Percentiles rank a stretch among this genome's conserved stretches.
phyloP scores from a whole-genome alignment of 1,140 invertebrate genomes.

The Teleogryllus occipitalis region DNA sequence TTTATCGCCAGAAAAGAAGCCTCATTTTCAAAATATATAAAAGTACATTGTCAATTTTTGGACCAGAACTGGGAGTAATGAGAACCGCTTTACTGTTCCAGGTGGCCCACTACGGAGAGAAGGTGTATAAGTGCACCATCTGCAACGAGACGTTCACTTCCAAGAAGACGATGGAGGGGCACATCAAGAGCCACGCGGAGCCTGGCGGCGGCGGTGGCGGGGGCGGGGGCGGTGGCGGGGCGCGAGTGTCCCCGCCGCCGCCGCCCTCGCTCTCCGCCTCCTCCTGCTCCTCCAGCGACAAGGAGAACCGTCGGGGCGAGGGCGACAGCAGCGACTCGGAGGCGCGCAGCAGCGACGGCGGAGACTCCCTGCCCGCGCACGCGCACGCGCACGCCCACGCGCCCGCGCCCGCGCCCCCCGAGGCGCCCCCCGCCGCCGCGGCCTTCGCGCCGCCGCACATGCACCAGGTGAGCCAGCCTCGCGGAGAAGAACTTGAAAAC shows the following conservation, averaged over 20 bases:
- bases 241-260: conserved; percentile 32
- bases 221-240: conserved; percentile 74
- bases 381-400: conserved; percentile 12
- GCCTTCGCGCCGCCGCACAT: conserved; percentile 17
- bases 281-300: conserved; percentile 37
- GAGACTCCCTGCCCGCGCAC: conserved; percentile 31
- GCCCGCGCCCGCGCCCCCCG: conserved; percentile 30
- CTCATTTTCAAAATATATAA: too few relatives aligned
- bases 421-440: conserved; percentile 14
- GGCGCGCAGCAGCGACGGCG: not conserved
- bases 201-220: conserved; percentile 42
- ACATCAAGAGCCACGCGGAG: conserved; percentile 82
- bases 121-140: conserved; percentile 84
- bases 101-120: conserved; percentile 84
- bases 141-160: conserved; percentile 82
- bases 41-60: too few relatives aligned
- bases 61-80: too few relatives aligned
- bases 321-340: conserved; percentile 24
- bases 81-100: conserved; percentile 49
- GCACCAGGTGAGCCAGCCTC: not conserved
- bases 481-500: too few relatives aligned
- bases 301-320: conserved; percentile 34
- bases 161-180: conserved; percentile 80
- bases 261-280: conserved; percentile 29
- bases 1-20: too few relatives aligned